Percentiles rank a stretch among this genome's conserved stretches.
Conservation (phyloP, 2,888 invertebrate species). For the Steinernema scapterisci region DNA sequence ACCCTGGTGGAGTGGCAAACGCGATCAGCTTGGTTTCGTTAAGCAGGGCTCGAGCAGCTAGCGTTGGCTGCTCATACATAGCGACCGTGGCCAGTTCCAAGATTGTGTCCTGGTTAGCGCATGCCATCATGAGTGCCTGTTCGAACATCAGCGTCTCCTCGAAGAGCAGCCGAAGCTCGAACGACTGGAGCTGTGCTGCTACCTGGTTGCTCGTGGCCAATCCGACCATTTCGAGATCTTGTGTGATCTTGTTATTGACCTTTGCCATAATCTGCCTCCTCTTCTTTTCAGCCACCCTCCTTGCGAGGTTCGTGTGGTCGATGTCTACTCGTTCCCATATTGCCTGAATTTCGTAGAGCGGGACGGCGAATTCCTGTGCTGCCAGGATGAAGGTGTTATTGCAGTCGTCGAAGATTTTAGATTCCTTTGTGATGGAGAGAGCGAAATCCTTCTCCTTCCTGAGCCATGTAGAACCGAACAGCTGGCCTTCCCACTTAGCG, state of each 20-base stretch:
- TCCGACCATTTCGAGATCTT: background rate
- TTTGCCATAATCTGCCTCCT: too few relatives aligned
- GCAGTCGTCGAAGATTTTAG: background rate
- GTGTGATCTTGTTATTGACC: background rate
- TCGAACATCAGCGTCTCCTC: background rate
- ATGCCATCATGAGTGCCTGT: too few relatives aligned
- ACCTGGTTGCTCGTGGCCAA: background rate
- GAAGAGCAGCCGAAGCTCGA: background rate
- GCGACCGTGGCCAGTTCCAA: too few relatives aligned
- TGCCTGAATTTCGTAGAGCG: background rate
- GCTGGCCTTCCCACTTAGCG: background rate
- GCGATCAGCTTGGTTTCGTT: too few relatives aligned
- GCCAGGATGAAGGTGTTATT: background rate
- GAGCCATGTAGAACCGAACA: background rate
- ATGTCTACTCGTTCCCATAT: too few relatives aligned
- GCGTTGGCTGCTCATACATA: too few relatives aligned
- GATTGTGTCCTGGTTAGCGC: too few relatives aligned
- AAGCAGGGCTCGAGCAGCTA: too few relatives aligned
- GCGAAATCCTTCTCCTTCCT: background rate
- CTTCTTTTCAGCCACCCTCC: too few relatives aligned
- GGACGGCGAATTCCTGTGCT: background rate
- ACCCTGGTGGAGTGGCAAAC: too few relatives aligned
- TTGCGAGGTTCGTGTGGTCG: too few relatives aligned
- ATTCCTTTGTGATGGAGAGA: background rate
- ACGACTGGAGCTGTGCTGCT: background rate